Evolutionary conservation across 2,888 invertebrate species (phyloP), one percentile per base, ranked within the genome.

Genomic region (Ornithoptera alexandrae): DNA sequence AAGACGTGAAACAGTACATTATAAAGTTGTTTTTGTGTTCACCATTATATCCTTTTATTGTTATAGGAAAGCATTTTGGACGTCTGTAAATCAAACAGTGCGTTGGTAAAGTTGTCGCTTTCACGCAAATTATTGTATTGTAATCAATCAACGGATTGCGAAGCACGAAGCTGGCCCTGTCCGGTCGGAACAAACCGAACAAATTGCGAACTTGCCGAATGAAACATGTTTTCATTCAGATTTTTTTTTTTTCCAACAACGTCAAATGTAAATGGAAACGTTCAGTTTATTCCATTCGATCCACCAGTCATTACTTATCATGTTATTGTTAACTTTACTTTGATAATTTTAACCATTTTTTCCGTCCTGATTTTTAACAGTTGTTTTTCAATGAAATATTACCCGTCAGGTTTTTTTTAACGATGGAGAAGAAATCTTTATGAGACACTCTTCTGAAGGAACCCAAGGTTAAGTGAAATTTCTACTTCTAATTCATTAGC

Each of bases 201-300:
- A 88, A 89, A 90, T 89, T 89, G 86, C 84, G 80, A 79, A 78
- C 80, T 81, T 81, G 74, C 78, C 80, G 81, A 81, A 79, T 79
- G 78, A 77, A 82, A 78, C 82, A 75, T 85, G 84, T 86, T 87
- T 86, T 86, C 78, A 84, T 84, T 84, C 63, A 53, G 70, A 59
- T 75, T 77, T 81, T 58, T 77, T 58, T 77, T 85, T 85, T 86
- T 79, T 80, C 79, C 81, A 82, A 84, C 84, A 83, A 82, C 85
- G 83, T 85, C 85, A 84, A 85, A 83, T 83, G 83, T 82, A 86
- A 89, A 88, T 83, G 84, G 81, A 83, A 84, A 81, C 85, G 83
- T 82, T 84, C 86, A 89, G 88, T 90, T 89, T 86, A 83, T 85
- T 88, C 86, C 84, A 87, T 88, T 88, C 85, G 87, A 7, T 15